Evolutionary conservation across 1,140 invertebrate genomes (phyloP).

Genomic region (Nilaparvata lugens): DNA sequence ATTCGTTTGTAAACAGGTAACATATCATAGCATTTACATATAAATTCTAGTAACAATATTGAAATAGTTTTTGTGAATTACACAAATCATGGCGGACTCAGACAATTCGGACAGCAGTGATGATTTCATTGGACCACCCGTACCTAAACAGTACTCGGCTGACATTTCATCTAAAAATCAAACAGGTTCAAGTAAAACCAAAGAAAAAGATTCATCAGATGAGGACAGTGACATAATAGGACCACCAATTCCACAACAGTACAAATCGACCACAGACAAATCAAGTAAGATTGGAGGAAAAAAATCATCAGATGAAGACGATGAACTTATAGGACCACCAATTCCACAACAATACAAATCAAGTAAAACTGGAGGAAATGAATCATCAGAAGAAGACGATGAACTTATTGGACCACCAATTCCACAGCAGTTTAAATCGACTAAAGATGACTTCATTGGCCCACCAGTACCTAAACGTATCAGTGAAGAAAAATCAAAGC

Average conservation of each 20-base stretch:
- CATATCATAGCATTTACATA: too few relatives aligned
- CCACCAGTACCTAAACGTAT: conserved; percentile 20
- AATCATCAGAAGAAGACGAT: conserved; percentile 31
- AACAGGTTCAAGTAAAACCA: too few relatives aligned
- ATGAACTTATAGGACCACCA: conserved; percentile 18
- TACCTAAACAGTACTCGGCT: too few relatives aligned
- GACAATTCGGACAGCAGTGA: too few relatives aligned
- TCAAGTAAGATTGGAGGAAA: too few relatives aligned
- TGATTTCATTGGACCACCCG: too few relatives aligned
- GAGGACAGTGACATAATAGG: conserved; percentile 15
- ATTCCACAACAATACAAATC: conserved; percentile 9
- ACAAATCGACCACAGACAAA: conserved; percentile 4
- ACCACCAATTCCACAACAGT: conserved; percentile 14
- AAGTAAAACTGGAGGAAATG: background rate
- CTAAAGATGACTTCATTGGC: conserved; percentile 21
- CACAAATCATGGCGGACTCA: too few relatives aligned
- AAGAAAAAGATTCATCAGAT: too few relatives aligned
- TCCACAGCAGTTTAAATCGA: conserved; percentile 28
- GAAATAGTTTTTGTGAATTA: too few relatives aligned
- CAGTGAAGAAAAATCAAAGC: conserved; percentile 14
- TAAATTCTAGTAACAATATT: too few relatives aligned
- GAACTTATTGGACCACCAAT: conserved; percentile 50
- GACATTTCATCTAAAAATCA: too few relatives aligned
- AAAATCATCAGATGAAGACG: background rate
- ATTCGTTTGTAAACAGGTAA: too few relatives aligned